A percentile compares a stretch with the other conserved stretches of the same genome.
Conservation (phyloP, 2,888 invertebrate genomes). For the Conchocele bisecta region DNA sequence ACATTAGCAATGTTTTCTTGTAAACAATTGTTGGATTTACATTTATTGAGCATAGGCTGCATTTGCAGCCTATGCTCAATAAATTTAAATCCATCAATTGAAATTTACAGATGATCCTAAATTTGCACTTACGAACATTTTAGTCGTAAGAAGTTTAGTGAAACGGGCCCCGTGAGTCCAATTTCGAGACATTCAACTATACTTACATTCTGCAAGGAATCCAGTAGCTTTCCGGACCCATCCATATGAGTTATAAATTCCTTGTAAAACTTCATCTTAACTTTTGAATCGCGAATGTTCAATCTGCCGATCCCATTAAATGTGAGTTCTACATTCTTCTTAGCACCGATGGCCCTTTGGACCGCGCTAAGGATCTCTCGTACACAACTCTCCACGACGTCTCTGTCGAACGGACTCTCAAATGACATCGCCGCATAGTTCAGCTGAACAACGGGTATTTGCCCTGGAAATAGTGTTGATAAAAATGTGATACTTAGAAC, state of each 20-base stretch:
- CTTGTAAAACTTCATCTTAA: conserved; percentile 83
- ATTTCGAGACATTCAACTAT: too few species aligned
- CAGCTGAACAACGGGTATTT: conserved; percentile 81
- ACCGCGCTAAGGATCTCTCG: conserved; percentile 80
- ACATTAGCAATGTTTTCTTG: too few species aligned
- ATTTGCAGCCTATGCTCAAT: too few species aligned
- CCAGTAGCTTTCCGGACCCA: conserved; percentile 78
- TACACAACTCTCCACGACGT: conserved; percentile 81
- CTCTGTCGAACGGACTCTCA: conserved; percentile 81
- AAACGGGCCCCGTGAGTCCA: too few species aligned
- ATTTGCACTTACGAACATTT: too few species aligned
- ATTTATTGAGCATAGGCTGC: too few species aligned
- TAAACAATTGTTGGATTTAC: too few species aligned
- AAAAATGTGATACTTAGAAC: too few species aligned
- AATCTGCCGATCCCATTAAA: conserved; percentile 81
- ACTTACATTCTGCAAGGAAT: conserved; percentile 82
- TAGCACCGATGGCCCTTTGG: conserved; percentile 75
- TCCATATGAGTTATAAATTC: conserved; percentile 82
- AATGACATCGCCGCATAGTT: conserved; percentile 81
- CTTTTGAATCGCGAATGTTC: conserved; percentile 78
- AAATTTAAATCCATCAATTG: too few species aligned
- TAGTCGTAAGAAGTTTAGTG: too few species aligned
- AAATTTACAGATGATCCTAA: too few species aligned
- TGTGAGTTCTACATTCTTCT: conserved; percentile 80
- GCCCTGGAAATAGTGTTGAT: conserved; percentile 77